These are phyloP conservation scores for Sminthopsis crassicaudata DNA, from an alignment of 2,113 vertebrate species.

Conservation along the genomic window DNA sequence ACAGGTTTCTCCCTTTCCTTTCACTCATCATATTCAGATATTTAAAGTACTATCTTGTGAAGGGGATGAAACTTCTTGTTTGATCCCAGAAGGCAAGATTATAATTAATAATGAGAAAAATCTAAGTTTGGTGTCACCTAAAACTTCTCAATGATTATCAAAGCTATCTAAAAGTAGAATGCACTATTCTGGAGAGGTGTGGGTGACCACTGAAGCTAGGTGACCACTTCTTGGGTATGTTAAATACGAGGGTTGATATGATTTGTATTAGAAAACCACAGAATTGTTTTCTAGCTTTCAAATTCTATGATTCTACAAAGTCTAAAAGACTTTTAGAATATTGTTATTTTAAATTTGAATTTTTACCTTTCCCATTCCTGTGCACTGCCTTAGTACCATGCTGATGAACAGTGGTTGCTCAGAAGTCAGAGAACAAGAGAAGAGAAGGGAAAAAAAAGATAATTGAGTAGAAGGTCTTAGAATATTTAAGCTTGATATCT, in stretches of 20 bases:
- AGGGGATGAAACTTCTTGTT: background rate
- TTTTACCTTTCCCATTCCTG: conserved; percentile 7
- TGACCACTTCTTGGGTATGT: background rate
- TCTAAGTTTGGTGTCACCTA: background rate
- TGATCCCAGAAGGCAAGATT: background rate
- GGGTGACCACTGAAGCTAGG: too few species aligned
- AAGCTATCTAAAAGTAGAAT: background rate
- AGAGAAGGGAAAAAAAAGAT: background rate
- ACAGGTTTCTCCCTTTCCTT: too few species aligned
- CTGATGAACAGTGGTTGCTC: background rate
- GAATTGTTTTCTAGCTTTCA: background rate
- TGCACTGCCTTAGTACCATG: conserved; percentile 7
- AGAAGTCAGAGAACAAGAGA: conserved; percentile 22
- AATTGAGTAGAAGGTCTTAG: conserved; percentile 10
- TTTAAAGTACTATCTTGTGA: background rate
- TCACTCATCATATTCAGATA: too few species aligned
- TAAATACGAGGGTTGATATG: background rate
- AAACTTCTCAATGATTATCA: background rate
- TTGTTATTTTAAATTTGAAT: background rate
- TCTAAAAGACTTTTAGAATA: background rate
- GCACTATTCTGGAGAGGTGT: background rate
- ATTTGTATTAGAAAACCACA: background rate
- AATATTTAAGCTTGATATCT: background rate
- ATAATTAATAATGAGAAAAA: background rate
- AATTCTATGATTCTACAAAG: background rate